Evolutionary conservation across 2,113 vertebrate genomes (phyloP), one percentile per base, ranked within the genome.

Genomic region (Oncorhynchus clarkii): DNA sequence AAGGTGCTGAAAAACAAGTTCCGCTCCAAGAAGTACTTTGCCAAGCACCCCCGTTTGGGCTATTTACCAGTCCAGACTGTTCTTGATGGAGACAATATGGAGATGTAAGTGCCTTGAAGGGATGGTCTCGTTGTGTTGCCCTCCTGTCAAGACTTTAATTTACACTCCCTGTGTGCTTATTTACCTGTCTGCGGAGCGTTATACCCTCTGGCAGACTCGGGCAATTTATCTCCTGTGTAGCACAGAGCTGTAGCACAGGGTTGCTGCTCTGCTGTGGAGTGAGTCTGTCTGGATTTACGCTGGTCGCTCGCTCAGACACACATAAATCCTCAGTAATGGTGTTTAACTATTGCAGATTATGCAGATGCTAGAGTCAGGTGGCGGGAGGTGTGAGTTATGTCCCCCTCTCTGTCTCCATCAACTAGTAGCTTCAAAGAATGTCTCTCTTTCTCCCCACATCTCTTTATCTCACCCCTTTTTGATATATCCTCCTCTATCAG

Each of bases 1-100:
- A 99, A 98, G 91, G 98, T 99, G 82, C 91, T 99, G 87, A 99
- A 99, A 91, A 99, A 99, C 88, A 99, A 99, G 84, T 99, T 99
- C 88, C 91, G 97, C 65, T 99, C 98, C 0, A 99, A 99, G 92
- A 99, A 99, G 83, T 99, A 99, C 90, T 99, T 97, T 31, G 95
- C 97, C 81, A 99, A 99, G 74, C 98, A 99, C 78, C 97, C 96
- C 1, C 94, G 97, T 1, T 94, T 99, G 64, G 98, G 98, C 75
- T 99, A 99, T 90, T 87, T 99, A 9, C 98, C 98, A 0, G 98
- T 99, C n/a, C 97, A 99, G 91, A 98, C 97, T 0, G 97, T 99
- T 8, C 89, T 99, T 27, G 97, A 99, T 91, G 97, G 97, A 18
- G 97, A 99, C 93, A 98, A 97, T 92, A 91, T 99, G 86, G 97